These are phyloP conservation scores for Chromoteleia sp. DNA, from an alignment of 2,888 invertebrate genomes.

Conservation along the genomic window DNA sequence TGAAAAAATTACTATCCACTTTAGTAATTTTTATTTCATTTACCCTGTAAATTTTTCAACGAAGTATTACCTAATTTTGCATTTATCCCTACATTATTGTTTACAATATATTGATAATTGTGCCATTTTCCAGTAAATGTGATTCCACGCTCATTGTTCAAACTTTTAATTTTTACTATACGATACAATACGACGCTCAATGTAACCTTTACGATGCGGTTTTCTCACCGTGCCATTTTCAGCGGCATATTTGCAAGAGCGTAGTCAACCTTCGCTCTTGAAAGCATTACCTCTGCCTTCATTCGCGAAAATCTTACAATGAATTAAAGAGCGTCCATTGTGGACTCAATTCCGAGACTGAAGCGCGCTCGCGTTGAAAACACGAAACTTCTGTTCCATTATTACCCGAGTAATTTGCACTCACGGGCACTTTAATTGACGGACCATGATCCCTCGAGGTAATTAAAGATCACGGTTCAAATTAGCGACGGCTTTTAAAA, in stretches of 20 bases:
- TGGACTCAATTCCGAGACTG: conserved; percentile 1
- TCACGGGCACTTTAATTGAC: conserved; percentile 25
- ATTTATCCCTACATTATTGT: too few species aligned
- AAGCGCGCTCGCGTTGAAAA: conserved; percentile 8
- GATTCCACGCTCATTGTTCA: too few species aligned
- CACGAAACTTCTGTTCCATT: conserved; percentile 35
- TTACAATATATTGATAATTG: too few species aligned
- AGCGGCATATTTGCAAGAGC: background rate
- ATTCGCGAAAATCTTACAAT: background rate
- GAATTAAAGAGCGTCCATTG: conserved; percentile 24
- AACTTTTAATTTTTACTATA: too few species aligned
- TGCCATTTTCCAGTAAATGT: too few species aligned
- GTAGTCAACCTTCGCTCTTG: background rate
- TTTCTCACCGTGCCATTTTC: too few species aligned
- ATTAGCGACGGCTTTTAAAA: conserved; percentile 19
- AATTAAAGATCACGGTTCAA: conserved; percentile 18
- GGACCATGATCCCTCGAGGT: conserved; percentile 19
- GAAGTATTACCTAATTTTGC: too few species aligned
- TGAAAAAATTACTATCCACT: too few species aligned
- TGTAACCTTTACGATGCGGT: too few species aligned
- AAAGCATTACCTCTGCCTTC: background rate
- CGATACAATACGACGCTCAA: too few species aligned
- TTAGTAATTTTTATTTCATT: too few species aligned
- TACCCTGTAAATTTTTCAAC: too few species aligned
- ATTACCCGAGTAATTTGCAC: conserved; percentile 28